These are phyloP conservation scores for Alviniconcha marisindica DNA, from an alignment of 1,140 invertebrate species.

Conservation along the genomic window DNA sequence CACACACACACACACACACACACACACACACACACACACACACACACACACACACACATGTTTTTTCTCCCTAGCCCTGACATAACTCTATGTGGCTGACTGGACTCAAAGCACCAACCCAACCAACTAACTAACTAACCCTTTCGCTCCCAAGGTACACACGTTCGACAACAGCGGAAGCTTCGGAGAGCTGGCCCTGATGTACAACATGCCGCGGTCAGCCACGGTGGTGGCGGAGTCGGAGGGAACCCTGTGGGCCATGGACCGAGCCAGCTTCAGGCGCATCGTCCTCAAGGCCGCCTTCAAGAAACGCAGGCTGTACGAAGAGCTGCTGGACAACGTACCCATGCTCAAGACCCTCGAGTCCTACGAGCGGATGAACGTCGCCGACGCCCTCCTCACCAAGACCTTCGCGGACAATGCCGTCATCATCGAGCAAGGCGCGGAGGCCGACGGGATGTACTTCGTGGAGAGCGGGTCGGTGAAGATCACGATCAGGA, in stretches of 20 bases:
- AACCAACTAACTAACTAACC: too few relatives aligned
- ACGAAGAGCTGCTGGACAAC: constrained; percentile 90
- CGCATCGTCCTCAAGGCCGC: constrained; percentile 96
- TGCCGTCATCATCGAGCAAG: constrained; percentile 87
- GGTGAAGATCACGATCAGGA: constrained; percentile 77
- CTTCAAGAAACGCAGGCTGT: constrained; percentile 98
- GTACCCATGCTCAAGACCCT: constrained; percentile 95
- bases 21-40: too few relatives aligned
- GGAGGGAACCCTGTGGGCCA: constrained; percentile 74
- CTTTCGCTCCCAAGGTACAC: constrained; percentile 55
- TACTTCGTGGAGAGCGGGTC: constrained; percentile 96
- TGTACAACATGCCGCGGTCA: constrained; percentile 98
- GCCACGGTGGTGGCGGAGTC: constrained; percentile 85
- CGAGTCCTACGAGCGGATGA: constrained; percentile 92
- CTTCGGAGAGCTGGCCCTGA: constrained; percentile 96
- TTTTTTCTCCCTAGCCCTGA: too few relatives aligned
- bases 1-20: too few relatives aligned
- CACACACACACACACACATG: too few relatives aligned
- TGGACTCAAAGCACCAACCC: too few relatives aligned
- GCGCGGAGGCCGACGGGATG: constrained; percentile 96
- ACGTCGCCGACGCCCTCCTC: constrained; percentile 94
- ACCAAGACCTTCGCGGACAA: constrained; percentile 86
- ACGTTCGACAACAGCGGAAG: constrained; percentile 76
- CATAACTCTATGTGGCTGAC: too few relatives aligned
- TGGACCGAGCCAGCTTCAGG: constrained; percentile 94